Evolutionary conservation across 1,140 invertebrate species (phyloP), one percentile per base, ranked within the genome.

Genomic region (Neelides sp.): DNA sequence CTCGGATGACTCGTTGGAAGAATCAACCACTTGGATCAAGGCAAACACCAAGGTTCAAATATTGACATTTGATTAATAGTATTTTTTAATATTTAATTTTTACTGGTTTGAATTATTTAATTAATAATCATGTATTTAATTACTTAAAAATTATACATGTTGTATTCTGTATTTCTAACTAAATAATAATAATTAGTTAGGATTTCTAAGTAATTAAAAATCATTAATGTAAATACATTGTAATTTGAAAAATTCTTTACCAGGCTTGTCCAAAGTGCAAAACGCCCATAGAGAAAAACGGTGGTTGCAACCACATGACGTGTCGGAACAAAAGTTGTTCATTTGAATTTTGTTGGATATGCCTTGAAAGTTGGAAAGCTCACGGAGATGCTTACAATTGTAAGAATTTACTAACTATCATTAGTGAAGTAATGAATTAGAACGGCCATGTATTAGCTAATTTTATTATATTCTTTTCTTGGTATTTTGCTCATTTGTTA

Each of bases 271-370:
- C 77, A 10, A 77, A 75, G 57, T 79, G 77, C 64, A 69, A 75
- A 61, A 73, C 74, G 8, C 75, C 74, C 1, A 79, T 78, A 49
- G 72, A 74, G 58, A 74, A 73, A 64, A 77, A 79, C 66, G 77
- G 77, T 13, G 77, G 77, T 24, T 79, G 77, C 64, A 80, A 79
- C 62, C 77, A 79, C 63, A 78, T 79, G 75, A 72, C 77, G 2
- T 79, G 77, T 63, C 75, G 75, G 63, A 78, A 76, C 58, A 68
- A 70, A 51, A 70, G 69, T 39, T 79, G 77, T 57, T 72, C 71
- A 54, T 68, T 71, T 22, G 75, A 80, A 50, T 79, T 79, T 61
- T 79, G 77, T 62, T 79, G 77, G 77, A 73, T 78, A n/a, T 80
- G 77, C 61, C 65, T 79, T 30, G 76, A 75, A 10, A 73, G 74